These are phyloP conservation scores for Drosophila austrosaltans DNA, from an alignment of 2,888 invertebrate genomes.

Conservation along the genomic window DNA sequence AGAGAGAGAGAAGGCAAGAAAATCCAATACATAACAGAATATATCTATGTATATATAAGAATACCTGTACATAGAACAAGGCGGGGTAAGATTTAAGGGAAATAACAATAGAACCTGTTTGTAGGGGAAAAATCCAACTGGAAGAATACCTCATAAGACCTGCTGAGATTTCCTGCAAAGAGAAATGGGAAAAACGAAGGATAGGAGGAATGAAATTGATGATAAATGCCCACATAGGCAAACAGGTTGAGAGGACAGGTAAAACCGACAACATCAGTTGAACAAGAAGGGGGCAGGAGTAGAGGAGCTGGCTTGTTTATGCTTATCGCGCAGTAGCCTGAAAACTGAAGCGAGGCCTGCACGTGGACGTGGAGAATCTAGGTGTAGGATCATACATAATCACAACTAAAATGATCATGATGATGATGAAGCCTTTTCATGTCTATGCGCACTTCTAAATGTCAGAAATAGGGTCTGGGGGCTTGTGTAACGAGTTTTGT, in stretches of 20 bases:
- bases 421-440: constrained; percentile 67
- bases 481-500: constrained; percentile 66
- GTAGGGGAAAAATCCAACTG: constrained; percentile 73
- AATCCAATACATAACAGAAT: constrained; percentile 59
- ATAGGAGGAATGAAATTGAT: constrained; percentile 54
- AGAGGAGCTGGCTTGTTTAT: constrained; percentile 34
- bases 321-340: constrained; percentile 61
- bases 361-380: constrained; percentile 58
- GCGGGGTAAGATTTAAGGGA: constrained; percentile 24
- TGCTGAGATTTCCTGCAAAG: constrained; percentile 69
- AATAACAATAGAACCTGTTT: constrained; percentile 72
- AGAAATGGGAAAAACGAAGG: constrained; percentile 64
- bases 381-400: constrained; percentile 10
- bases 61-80: constrained; percentile 36
- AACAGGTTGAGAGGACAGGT: constrained; percentile 75
- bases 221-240: constrained; percentile 61
- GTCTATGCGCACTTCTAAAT: constrained; percentile 63
- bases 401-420: constrained; percentile 2
- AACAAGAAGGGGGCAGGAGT: constrained; percentile 15
- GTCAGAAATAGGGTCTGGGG: constrained; percentile 40
- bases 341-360: constrained; percentile 64
- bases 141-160: constrained; percentile 60
- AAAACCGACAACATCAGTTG: constrained; percentile 33
- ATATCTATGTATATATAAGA: constrained; percentile 30
- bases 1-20: constrained; percentile 58